Evolutionary conservation across 23 tunicate species (phyloP).

Genomic region (Trididemnum clinides): DNA sequence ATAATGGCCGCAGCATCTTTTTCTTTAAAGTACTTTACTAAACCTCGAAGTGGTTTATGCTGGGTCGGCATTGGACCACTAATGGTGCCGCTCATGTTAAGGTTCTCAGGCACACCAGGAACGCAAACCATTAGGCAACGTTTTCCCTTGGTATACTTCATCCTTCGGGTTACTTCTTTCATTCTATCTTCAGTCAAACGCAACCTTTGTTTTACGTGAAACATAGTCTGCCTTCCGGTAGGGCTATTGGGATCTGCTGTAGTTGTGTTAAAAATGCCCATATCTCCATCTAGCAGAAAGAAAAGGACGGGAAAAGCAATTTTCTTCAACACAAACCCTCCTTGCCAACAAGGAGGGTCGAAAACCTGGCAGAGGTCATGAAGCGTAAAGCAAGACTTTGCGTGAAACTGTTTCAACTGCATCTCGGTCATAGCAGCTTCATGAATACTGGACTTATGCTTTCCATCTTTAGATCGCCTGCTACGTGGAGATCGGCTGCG

Average conservation of each 20-base stretch:
- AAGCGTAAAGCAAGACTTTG: constrained; percentile 53
- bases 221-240: constrained; percentile 67
- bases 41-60: constrained; percentile 89
- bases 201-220: constrained; percentile 67
- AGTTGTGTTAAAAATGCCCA: constrained; percentile 74
- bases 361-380: constrained; percentile 81
- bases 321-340: constrained; percentile 89
- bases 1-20: constrained; percentile 86
- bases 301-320: constrained; percentile 89
- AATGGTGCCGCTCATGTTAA: constrained; percentile 54
- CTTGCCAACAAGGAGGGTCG: constrained; percentile 97
- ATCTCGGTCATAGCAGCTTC: constrained; percentile 65
- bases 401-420: constrained; percentile 66
- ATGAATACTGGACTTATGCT: constrained; percentile 8
- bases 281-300: constrained; percentile 85
- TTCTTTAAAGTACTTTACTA: constrained; percentile 92
- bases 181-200: constrained; percentile 66
- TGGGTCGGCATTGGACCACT: constrained; percentile 66
- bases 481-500: constrained; percentile 36
- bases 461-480: background rate
- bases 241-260: constrained; percentile 86
- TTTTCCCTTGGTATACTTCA: constrained; percentile 54
- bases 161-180: constrained; percentile 53
- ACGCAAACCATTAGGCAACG: constrained; percentile 84
- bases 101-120: constrained; percentile 84